These are phyloP conservation scores for Choloepus didactylus DNA, from an alignment of 2,797 vertebrate genomes.

Conservation along the genomic window DNA sequence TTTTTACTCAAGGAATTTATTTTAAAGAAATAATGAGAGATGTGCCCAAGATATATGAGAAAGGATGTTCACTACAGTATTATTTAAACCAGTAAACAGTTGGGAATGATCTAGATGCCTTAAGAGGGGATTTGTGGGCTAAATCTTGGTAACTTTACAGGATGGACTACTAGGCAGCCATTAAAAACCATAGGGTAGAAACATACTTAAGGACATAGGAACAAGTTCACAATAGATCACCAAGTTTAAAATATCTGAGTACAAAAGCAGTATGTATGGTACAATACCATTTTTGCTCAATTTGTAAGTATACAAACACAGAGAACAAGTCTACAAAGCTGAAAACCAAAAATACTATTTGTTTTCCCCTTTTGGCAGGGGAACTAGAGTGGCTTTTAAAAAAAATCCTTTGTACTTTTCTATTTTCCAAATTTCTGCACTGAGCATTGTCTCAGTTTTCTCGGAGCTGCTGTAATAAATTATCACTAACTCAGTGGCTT, in stretches of 20 bases:
- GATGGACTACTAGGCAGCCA: too few species aligned
- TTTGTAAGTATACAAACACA: too few species aligned
- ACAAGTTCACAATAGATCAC: too few species aligned
- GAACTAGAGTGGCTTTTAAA: neutral
- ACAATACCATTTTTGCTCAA: neutral
- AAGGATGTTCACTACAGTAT: neutral
- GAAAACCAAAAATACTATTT: neutral
- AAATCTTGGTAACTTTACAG: too few species aligned
- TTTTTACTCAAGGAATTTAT: neutral
- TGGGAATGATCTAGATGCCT: neutral
- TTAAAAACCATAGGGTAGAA: too few species aligned
- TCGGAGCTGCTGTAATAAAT: neutral
- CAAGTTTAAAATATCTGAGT: too few species aligned
- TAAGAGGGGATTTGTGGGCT: neutral
- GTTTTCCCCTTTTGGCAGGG: neutral
- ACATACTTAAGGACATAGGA: too few species aligned
- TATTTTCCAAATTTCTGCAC: neutral
- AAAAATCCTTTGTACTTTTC: neutral
- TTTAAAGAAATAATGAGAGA: neutral
- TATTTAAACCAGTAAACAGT: neutral
- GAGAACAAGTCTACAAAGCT: neutral
- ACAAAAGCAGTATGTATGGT: too few species aligned
- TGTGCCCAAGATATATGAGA: neutral
- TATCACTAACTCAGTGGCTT: neutral
- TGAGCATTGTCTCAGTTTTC: neutral